phyloP scores from a whole-genome alignment of 37 sponge, comb jelly and placozoan genomes.

The Halisarca cf. caerulea region DNA sequence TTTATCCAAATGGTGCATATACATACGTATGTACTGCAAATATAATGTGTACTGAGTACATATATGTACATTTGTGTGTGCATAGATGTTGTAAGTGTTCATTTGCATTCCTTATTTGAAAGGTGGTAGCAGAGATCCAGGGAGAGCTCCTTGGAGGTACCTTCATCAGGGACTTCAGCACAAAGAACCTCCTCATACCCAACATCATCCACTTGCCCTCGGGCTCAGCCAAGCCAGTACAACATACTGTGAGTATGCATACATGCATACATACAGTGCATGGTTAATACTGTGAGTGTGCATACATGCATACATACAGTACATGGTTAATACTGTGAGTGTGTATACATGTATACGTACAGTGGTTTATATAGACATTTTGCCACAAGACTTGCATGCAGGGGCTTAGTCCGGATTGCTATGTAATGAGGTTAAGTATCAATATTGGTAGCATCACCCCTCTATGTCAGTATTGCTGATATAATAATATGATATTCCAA shows the following conservation, averaged over 20 bases:
- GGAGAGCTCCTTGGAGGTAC: constrained; percentile 62
- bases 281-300: not conserved
- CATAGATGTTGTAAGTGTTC: too few species aligned
- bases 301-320: not conserved
- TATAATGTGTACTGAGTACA: not conserved
- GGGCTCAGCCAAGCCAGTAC: not conserved
- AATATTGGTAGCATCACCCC: too few species aligned
- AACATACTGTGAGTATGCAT: constrained; percentile 31
- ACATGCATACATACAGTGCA: not conserved
- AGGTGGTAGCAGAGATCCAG: constrained; percentile 71
- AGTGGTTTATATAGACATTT: not conserved
- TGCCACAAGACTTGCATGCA: not conserved
- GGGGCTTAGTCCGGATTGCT: too few species aligned
- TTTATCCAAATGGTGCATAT: not conserved
- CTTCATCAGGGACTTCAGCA: constrained; percentile 51
- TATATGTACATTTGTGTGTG: too few species aligned
- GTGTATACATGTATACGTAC: too few species aligned
- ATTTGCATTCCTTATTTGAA: too few species aligned
- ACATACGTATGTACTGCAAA: not conserved
- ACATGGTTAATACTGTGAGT: too few species aligned
- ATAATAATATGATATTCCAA: too few species aligned
- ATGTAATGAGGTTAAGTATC: too few species aligned
- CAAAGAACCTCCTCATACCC: constrained; percentile 65
- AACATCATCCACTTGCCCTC: constrained; percentile 37
- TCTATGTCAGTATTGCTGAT: too few species aligned